Evolutionary conservation across 2,797 vertebrate species (phyloP), one percentile per base, ranked within the genome.

Genomic region (Cirrhinus molitorella): DNA sequence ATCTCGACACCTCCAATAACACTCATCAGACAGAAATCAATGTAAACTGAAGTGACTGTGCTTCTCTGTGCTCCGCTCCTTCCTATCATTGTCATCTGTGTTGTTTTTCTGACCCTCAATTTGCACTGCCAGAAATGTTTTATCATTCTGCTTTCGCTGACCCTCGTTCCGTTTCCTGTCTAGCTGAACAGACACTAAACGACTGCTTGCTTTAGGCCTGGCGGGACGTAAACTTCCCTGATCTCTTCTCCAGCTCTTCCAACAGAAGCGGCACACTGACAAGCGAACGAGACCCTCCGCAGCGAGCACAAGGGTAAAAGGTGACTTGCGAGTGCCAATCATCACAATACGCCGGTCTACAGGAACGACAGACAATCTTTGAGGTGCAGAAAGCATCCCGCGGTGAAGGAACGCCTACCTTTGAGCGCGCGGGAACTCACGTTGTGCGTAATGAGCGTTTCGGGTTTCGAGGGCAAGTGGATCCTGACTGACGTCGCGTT

Each of bases 111-210:
- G 45, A 77, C 78, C 67, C 77, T 81, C 31, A 53, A 65, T 63
- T 49, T 45, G 3, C 72, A 34, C 86, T 13, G 83, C 76, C 86
- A 76, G 68, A 23, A 57, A 51, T 66, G 80, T 80, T 80, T 83
- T 51, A 80, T 83, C 70, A 14, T n/a, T 80, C 70, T 6, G 40
- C 53, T 81, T 63, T 16, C 0, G 1, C 14, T 25, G 51, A 63
- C 55, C 51, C 51, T 49, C 59, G 55, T 12, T 61, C 74, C 25
- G 28, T 28, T 16, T 55, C 55, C 75, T 16, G 9, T 49, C 66
- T 67, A 3, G 11, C 37, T 17, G 8, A 51, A 19, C 66, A 72
- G 47, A 45, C 7, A 17, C 45, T 59, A 40, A 81, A 76, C 21
- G 55, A 66, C 79, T 61, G 55, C 53, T 80, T 53, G 40, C 16